Evolutionary conservation across 2,113 vertebrate genomes (phyloP).

Genomic region (Delphinapterus leucas): DNA sequence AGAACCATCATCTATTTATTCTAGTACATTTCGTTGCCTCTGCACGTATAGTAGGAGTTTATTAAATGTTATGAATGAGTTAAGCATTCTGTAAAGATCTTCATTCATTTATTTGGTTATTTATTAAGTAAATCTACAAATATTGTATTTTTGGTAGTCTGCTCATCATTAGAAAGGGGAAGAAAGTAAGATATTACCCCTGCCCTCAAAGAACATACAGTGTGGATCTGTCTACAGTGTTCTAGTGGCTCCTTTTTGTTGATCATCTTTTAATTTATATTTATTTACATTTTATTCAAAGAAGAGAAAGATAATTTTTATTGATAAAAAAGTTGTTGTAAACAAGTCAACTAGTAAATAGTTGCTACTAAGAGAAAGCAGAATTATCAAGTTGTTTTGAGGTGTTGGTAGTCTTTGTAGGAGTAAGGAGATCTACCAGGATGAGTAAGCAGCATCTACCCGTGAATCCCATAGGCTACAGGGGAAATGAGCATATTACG

Average conservation of each 20-base stretch:
- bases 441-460: neutral
- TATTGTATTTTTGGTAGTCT: neutral
- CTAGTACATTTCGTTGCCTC: neutral
- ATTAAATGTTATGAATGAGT: neutral
- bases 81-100: neutral
- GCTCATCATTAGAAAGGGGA: neutral
- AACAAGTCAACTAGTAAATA: neutral
- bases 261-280: neutral
- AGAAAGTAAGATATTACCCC: neutral
- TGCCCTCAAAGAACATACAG: neutral
- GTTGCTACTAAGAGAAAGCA: neutral
- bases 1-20: slow-evolving; percentile 5
- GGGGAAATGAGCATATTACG: neutral
- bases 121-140: neutral
- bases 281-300: neutral
- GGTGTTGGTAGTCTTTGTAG: neutral
- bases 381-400: neutral
- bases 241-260: neutral
- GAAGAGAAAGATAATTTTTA: neutral
- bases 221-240: neutral
- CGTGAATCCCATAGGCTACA: neutral
- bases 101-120: neutral
- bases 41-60: neutral
- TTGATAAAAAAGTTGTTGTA: neutral
- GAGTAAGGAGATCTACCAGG: neutral